phyloP scores from a whole-genome alignment of 2,797 vertebrate species.

The Megalops cyprinoides region DNA sequence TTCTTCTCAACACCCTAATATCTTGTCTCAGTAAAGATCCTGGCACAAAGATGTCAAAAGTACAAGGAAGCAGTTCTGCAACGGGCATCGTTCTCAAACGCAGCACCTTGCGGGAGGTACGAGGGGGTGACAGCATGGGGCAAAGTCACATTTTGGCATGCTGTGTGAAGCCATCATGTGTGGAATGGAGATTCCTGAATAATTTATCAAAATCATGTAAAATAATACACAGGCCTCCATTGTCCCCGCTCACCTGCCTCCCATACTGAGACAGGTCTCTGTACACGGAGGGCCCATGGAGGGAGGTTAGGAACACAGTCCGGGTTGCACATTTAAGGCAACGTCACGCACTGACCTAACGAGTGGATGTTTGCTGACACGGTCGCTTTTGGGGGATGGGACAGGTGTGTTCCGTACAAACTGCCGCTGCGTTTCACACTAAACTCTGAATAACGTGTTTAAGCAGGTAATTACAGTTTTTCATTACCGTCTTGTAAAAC shows the following conservation, averaged over 20 bases:
- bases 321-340: conserved; percentile 63
- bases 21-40: neutral
- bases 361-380: too few species aligned
- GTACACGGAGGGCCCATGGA: conserved; percentile 49
- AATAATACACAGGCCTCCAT: conserved; percentile 76
- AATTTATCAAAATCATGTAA: conserved; percentile 84
- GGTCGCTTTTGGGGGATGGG: too few species aligned
- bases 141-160: conserved; percentile 62
- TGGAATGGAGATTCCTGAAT: conserved; percentile 75
- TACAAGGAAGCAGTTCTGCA: neutral
- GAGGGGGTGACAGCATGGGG: conserved; percentile 40
- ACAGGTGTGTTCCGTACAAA: too few species aligned
- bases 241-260: conserved; percentile 70
- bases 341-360: neutral
- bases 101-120: conserved; percentile 38
- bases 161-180: conserved; percentile 63
- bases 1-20: neutral
- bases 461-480: too few species aligned
- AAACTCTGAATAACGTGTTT: too few species aligned
- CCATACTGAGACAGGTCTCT: conserved; percentile 61
- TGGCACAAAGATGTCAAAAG: neutral
- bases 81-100: conserved; percentile 4
- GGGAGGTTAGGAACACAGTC: conserved; percentile 62
- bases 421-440: too few species aligned
- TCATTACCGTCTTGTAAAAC: too few species aligned